Conservation (phyloP, 1,140 invertebrate genomes). For the Harlomillsia oculata region DNA sequence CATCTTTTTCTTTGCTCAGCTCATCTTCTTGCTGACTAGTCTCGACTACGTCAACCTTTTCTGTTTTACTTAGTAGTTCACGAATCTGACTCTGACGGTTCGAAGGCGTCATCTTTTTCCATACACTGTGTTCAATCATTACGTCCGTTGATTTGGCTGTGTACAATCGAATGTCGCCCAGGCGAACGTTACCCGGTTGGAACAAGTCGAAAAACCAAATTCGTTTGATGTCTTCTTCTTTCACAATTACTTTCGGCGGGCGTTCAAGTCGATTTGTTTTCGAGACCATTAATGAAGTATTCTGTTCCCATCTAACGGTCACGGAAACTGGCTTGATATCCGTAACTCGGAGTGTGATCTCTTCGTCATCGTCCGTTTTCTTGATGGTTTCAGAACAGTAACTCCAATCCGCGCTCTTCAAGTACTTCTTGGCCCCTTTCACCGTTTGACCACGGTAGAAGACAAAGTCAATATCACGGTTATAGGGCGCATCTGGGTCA, state of each 20-base stretch:
- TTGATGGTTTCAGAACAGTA: constrained; percentile 64
- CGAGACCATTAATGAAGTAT: constrained; percentile 24
- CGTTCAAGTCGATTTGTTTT: constrained; percentile 41
- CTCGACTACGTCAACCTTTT: no score
- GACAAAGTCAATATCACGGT: constrained; percentile 43
- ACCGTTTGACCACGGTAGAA: constrained; percentile 69
- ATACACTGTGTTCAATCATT: constrained; percentile 13
- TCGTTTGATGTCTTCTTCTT: constrained; percentile 64
- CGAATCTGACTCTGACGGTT: no score
- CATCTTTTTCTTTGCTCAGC: no score
- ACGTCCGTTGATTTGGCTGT: constrained; percentile 39
- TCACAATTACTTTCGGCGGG: constrained; percentile 58
- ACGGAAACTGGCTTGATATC: constrained; percentile 21
- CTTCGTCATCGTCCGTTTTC: constrained; percentile 34
- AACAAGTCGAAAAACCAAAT: constrained; percentile 73
- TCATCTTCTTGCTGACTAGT: no score
- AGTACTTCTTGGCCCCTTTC: constrained; percentile 55
- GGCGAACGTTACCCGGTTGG: constrained; percentile 76
- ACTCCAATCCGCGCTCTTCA: constrained; percentile 65
- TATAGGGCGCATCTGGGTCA: constrained; percentile 50
- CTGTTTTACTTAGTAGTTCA: no score
- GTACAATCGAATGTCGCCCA: constrained; percentile 70
- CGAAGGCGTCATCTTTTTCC: constrained; percentile 19
- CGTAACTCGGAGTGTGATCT: constrained; percentile 23
- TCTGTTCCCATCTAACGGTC: constrained; percentile 26